phyloP scores from a whole-genome alignment of 2,797 vertebrate species.

The Typhlichthys eigenmanni region DNA sequence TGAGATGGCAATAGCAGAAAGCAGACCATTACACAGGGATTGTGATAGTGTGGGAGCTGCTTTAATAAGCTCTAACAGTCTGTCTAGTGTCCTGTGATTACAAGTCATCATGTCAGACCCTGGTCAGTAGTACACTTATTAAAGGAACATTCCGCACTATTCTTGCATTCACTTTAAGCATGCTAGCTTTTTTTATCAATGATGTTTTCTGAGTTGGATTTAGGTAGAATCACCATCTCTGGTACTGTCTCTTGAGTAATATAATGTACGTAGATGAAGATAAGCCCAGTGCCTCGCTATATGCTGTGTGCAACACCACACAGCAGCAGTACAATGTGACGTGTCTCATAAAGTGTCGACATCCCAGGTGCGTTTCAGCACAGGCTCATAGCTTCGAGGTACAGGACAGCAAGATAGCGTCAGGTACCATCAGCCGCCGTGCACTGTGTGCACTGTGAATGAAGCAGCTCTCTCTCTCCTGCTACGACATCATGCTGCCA shows the following conservation, averaged over 20 bases:
- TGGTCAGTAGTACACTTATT: slow-evolving; percentile 7
- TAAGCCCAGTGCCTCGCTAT: too few relatives aligned
- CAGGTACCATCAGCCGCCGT: slow-evolving; percentile 21
- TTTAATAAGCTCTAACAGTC: slow-evolving; percentile 41
- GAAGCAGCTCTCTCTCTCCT: slow-evolving; percentile 37
- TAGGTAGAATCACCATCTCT: too few relatives aligned
- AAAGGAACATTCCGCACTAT: not conserved
- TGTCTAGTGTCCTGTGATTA: slow-evolving; percentile 42
- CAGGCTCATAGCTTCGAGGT: too few relatives aligned
- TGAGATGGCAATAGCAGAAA: slow-evolving; percentile 59
- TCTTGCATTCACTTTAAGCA: too few relatives aligned
- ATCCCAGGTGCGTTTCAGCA: too few relatives aligned
- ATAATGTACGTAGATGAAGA: too few relatives aligned
- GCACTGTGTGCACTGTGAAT: slow-evolving; percentile 39
- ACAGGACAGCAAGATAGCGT: not conserved
- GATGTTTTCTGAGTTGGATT: too few relatives aligned
- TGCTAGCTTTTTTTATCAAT: too few relatives aligned
- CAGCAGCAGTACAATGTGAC: too few relatives aligned
- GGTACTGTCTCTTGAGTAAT: too few relatives aligned
- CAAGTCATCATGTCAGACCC: slow-evolving; percentile 17
- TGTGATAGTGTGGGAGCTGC: slow-evolving; percentile 50
- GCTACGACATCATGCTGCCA: slow-evolving; percentile 69
- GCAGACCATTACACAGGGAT: slow-evolving; percentile 35
- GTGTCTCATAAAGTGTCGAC: too few relatives aligned
- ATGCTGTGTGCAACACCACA: too few relatives aligned